Conservation (phyloP, 2,113 vertebrate genomes). For the Hystrix cristata region DNA sequence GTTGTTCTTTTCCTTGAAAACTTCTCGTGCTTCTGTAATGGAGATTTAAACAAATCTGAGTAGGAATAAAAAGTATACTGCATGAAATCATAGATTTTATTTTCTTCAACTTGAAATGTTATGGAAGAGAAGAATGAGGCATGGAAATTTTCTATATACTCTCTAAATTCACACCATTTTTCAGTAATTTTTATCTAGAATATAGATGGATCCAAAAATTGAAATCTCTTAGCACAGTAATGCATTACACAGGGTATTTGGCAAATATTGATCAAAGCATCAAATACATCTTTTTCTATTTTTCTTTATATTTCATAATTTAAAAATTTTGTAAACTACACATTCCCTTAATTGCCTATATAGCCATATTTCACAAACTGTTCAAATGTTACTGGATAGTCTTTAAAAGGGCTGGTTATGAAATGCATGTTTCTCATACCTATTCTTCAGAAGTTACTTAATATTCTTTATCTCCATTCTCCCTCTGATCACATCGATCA, state of each 20-base stretch:
- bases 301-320: neutral
- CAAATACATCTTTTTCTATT: neutral
- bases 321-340: neutral
- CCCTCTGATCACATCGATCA: neutral
- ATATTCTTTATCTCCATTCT: neutral
- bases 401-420: neutral
- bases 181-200: slow-evolving; percentile 16
- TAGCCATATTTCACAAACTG: neutral
- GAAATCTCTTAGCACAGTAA: neutral
- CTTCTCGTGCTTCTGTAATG: neutral
- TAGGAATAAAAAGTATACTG: neutral
- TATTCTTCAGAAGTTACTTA: neutral
- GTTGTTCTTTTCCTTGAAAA: neutral
- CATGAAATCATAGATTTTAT: slow-evolving; percentile 9
- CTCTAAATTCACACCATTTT: neutral
- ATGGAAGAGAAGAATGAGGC: neutral
- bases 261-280: neutral
- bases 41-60: neutral
- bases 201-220: neutral
- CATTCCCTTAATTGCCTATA: neutral
- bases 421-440: neutral
- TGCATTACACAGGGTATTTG: neutral
- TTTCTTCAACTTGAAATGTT: slow-evolving; percentile 41
- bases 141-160: neutral
- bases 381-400: neutral